phyloP scores from a whole-genome alignment of 1,140 invertebrate species.

The Drosophila parvula region DNA sequence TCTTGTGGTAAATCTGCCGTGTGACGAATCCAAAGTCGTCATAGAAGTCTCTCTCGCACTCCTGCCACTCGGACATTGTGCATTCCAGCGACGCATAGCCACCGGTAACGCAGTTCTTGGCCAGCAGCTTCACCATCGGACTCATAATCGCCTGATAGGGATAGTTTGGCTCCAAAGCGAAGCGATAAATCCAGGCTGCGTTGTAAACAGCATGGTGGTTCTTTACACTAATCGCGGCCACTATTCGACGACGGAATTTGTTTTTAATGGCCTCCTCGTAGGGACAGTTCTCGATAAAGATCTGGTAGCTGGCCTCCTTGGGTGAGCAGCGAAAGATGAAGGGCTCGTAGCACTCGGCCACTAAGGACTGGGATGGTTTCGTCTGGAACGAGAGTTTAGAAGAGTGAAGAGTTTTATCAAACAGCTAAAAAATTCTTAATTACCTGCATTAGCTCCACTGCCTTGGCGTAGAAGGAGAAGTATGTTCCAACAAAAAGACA shows the following conservation, averaged over 20 bases:
- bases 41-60: conserved; percentile 75
- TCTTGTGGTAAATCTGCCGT: conserved; percentile 82
- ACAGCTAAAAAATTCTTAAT: neutral
- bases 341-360: conserved; percentile 81
- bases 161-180: conserved; percentile 74
- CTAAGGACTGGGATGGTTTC: conserved; percentile 72
- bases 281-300: conserved; percentile 70
- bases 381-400: conserved; percentile 30
- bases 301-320: conserved; percentile 74
- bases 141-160: conserved; percentile 76
- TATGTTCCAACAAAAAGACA: conserved; percentile 76
- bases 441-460: conserved; percentile 75
- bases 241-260: conserved; percentile 73
- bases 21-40: conserved; percentile 74
- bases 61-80: conserved; percentile 80
- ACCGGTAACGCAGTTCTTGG: conserved; percentile 62
- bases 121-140: conserved; percentile 67
- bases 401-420: neutral
- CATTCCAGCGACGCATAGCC: conserved; percentile 73
- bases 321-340: conserved; percentile 76
- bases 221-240: conserved; percentile 73
- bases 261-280: conserved; percentile 62
- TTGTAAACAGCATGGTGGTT: conserved; percentile 78
- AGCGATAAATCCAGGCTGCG: conserved; percentile 80
- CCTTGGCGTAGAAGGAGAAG: conserved; percentile 79